Evolutionary conservation across 2,888 invertebrate genomes (phyloP).

Genomic region (Branchipolynoe longqiensis): DNA sequence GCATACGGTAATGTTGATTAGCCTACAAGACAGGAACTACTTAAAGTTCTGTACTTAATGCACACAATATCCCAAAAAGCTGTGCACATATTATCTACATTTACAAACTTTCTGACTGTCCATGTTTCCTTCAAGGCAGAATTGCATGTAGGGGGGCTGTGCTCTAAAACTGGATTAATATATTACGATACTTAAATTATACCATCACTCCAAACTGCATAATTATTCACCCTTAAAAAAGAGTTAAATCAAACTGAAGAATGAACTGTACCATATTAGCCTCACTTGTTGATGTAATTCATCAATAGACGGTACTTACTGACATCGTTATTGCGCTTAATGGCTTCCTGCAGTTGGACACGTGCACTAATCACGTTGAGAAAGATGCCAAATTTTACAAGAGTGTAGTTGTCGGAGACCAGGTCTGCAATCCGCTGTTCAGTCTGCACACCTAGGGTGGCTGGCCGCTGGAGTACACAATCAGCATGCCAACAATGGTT

Average conservation of each 20-base stretch:
- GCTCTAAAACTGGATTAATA: neutral
- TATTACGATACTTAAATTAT: neutral
- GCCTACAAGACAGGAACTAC: too few relatives aligned
- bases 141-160: too few relatives aligned
- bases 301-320: constrained; percentile 61
- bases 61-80: too few relatives aligned
- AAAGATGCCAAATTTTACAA: constrained; percentile 67
- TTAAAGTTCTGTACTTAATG: too few relatives aligned
- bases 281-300: too few relatives aligned
- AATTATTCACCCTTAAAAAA: neutral
- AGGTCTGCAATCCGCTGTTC: constrained; percentile 67
- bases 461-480: constrained; percentile 63
- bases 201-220: neutral
- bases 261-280: neutral
- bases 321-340: constrained; percentile 68
- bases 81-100: neutral
- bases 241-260: neutral
- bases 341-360: constrained; percentile 62
- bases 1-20: too few relatives aligned
- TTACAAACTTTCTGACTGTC: too few relatives aligned
- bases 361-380: constrained; percentile 62
- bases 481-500: neutral
- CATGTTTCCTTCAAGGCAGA: too few relatives aligned
- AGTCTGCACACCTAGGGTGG: constrained; percentile 64
- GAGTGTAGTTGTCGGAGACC: constrained; percentile 62